Evolutionary conservation across 2,797 vertebrate species (phyloP).

Genomic region (Bucorvus abyssinicus): DNA sequence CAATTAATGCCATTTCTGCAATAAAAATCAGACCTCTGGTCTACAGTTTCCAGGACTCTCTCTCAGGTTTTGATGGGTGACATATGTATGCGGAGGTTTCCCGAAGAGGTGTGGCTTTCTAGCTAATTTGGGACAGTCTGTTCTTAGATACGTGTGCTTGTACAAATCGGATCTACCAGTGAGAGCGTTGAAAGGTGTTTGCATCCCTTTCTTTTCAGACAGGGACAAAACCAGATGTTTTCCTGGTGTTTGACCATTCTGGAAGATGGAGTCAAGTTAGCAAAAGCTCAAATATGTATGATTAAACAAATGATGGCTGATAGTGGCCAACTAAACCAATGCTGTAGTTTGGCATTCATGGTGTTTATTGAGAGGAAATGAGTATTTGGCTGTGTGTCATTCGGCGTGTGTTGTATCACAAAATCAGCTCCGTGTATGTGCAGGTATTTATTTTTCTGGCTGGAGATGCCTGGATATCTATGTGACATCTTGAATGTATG

Average conservation of each 20-base stretch:
- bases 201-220: neutral
- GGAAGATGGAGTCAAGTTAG: neutral
- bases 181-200: neutral
- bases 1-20: constrained; percentile 34
- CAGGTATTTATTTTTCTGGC: neutral
- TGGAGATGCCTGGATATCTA: neutral
- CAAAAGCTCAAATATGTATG: neutral
- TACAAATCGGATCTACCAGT: neutral
- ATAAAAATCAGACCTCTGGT: constrained; percentile 2
- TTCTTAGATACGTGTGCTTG: neutral
- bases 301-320: constrained; percentile 14
- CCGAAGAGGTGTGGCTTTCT: neutral
- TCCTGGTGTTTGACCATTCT: neutral
- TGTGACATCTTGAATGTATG: neutral
- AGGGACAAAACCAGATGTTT: constrained; percentile 1
- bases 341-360: neutral
- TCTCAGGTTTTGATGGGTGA: neutral
- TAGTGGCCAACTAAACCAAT: neutral
- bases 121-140: neutral
- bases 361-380: constrained; percentile 1
- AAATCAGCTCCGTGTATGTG: neutral
- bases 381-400: neutral
- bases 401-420: neutral
- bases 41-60: neutral
- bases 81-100: neutral